A percentile compares a stretch with the other conserved stretches of the same genome.
Evolutionary conservation across 1,140 invertebrate species (phyloP).

Genomic region (Tetragnatha versicolor): DNA sequence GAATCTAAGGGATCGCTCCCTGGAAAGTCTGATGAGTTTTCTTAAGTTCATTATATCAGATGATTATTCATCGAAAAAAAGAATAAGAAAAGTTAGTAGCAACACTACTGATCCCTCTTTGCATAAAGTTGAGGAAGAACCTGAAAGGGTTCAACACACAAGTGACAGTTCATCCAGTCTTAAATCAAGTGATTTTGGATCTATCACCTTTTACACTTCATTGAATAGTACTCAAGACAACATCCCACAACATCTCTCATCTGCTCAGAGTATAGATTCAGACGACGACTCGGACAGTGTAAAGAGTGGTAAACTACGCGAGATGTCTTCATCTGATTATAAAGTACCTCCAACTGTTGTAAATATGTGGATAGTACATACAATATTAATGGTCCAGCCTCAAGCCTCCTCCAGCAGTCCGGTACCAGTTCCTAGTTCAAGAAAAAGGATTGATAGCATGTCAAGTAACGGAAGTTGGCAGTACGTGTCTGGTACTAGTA

Average conservation of each 20-base stretch:
- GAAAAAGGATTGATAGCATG: slow-evolving; percentile 41
- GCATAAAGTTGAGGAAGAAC: slow-evolving; percentile 10
- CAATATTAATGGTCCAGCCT: slow-evolving; percentile 11
- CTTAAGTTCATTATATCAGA: slow-evolving; percentile 75
- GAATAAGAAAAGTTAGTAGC: slow-evolving; percentile 17
- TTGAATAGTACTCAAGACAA: slow-evolving; percentile 6
- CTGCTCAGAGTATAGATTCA: slow-evolving; percentile 24
- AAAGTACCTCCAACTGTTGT: background rate
- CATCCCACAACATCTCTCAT: slow-evolving; percentile 7
- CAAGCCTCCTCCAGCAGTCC: slow-evolving; percentile 35
- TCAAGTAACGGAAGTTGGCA: slow-evolving; percentile 69
- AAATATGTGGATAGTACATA: slow-evolving; percentile 7
- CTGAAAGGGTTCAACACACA: background rate
- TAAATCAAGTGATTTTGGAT: slow-evolving; percentile 15
- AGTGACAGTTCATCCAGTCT: background rate
- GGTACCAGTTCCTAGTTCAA: slow-evolving; percentile 44
- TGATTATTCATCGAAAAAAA: slow-evolving; percentile 69
- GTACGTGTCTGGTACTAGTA: slow-evolving; percentile 73
- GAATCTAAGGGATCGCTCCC: no score
- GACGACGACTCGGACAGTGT: slow-evolving; percentile 30
- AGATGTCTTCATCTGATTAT: background rate
- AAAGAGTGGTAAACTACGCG: slow-evolving; percentile 30
- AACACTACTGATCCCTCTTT: slow-evolving; percentile 18
- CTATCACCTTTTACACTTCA: slow-evolving; percentile 25
- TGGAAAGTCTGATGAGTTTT: no score